Evolutionary conservation across 2,888 invertebrate genomes (phyloP), one percentile per base, ranked within the genome.

Genomic region (Hydriomena furcata): DNA sequence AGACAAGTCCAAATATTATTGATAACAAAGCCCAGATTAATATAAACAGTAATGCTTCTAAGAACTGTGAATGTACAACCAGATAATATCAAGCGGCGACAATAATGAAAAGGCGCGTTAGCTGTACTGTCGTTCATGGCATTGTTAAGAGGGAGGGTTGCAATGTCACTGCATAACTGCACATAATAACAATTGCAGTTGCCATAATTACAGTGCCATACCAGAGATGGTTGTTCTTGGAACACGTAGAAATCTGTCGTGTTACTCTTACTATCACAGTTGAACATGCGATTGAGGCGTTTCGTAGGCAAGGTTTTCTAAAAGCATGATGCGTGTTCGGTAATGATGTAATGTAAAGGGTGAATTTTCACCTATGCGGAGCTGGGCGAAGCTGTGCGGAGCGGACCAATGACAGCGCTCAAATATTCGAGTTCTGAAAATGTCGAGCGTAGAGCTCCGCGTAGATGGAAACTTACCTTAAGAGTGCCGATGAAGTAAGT

Each of bases 101-200:
- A 46, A 44, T 57, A 58, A 61, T 61, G 52, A 64, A 60, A 63
- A 56, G 52, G 48, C 46, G 55, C 60, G 51, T 57, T 51, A 37
- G 20, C 30, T 17, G 27, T 35, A 7, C 13, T 27, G 32, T 13
- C 27, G 25, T 21, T 7, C 24, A 45, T 38, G 32, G 34, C 40
- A 45, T 48, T 41, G 48, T 48, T 45, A 24, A 40, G 54, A 34
- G 49, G 54, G 48, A 63, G 35, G 41, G 40, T 35, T 30, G 6
- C 13, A 65, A 60, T 68, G 66, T 70, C 73, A 67, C 60, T 50
- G 57, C 67, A 63, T 65, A 59, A 65, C 70, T 62, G 66, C 63
- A 65, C 61, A 63, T 68, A 64, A 74, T 72, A 65, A 69, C 66
- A 64, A 67, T 67, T 53, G 62, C 68, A 72, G 72, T 76, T 70